Evolutionary conservation across 2,113 vertebrate genomes (phyloP).

Genomic region (Lethenteron camtschaticum): DNA sequence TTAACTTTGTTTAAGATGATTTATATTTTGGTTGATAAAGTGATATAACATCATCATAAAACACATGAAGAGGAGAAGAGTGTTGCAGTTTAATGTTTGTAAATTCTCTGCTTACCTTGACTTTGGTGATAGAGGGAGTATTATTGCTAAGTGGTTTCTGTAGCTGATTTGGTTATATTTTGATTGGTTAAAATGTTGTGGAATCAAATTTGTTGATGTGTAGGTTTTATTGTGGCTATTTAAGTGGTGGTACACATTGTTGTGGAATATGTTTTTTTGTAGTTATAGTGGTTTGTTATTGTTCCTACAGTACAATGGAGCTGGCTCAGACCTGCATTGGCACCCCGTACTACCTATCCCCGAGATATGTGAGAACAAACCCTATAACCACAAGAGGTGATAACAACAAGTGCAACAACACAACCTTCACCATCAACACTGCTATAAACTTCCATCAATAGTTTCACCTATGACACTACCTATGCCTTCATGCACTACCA

Average conservation of each 20-base stretch:
- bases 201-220: background rate
- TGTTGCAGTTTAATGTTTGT: constrained; percentile 10
- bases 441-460: no score
- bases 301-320: constrained; percentile 43
- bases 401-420: constrained; percentile 9
- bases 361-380: constrained; percentile 67
- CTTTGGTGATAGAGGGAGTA: no score
- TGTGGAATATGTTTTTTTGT: constrained; percentile 5
- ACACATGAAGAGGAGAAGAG: no score
- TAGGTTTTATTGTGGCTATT: background rate
- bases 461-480: no score
- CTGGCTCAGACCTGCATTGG: constrained; percentile 55
- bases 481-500: no score
- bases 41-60: no score
- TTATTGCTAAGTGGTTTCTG: no score
- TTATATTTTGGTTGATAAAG: no score
- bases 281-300: constrained; percentile 12
- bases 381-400: constrained; percentile 98
- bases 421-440: no score
- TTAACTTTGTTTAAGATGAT: no score
- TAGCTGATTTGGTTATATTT: constrained; percentile 1
- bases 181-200: background rate
- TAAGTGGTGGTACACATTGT: constrained; percentile 7
- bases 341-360: constrained; percentile 67
- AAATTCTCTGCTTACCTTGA: constrained; percentile 8